Percentiles rank a stretch among this genome's conserved stretches.
These are phyloP conservation scores for Montipora foliosa DNA, from an alignment of 64 coral and sea anemone species.

Conservation along the genomic window DNA sequence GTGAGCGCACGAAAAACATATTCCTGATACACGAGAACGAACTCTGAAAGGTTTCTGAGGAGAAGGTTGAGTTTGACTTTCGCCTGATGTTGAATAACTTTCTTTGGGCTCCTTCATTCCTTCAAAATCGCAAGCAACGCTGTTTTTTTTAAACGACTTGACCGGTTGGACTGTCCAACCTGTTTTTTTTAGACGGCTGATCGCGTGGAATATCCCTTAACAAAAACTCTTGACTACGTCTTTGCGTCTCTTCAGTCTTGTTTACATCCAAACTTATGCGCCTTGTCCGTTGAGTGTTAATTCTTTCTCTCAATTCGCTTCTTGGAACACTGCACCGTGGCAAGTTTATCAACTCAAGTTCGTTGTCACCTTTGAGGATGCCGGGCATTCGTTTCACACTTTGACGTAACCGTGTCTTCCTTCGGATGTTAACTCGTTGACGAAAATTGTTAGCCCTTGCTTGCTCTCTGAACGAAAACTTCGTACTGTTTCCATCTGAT, in stretches of 20 bases:
- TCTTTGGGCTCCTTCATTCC: neutral
- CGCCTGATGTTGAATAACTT: neutral
- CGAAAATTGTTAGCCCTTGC: neutral
- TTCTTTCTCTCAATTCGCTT: neutral
- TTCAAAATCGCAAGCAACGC: neutral
- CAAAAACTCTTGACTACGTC: slow-evolving; percentile 25
- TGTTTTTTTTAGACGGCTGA: neutral
- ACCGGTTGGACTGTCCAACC: neutral
- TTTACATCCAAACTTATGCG: slow-evolving; percentile 4
- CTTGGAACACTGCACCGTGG: neutral
- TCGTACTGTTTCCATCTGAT: neutral
- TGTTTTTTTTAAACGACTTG: neutral
- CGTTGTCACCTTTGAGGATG: too few relatives aligned
- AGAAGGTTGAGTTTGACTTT: neutral
- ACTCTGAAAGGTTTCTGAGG: slow-evolving; percentile 1
- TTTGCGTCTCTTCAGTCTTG: slow-evolving; percentile 18
- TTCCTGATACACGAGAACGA: slow-evolving; percentile 11
- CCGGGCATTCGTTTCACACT: neutral
- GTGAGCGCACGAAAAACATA: slow-evolving; percentile 4
- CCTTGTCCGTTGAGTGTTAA: neutral
- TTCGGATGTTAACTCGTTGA: neutral
- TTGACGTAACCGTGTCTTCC: neutral
- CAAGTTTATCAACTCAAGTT: neutral
- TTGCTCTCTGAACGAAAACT: slow-evolving; percentile 26
- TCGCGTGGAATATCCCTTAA: neutral